Conservation (phyloP, 2,113 vertebrate species). For the Myotis brandtii region DNA sequence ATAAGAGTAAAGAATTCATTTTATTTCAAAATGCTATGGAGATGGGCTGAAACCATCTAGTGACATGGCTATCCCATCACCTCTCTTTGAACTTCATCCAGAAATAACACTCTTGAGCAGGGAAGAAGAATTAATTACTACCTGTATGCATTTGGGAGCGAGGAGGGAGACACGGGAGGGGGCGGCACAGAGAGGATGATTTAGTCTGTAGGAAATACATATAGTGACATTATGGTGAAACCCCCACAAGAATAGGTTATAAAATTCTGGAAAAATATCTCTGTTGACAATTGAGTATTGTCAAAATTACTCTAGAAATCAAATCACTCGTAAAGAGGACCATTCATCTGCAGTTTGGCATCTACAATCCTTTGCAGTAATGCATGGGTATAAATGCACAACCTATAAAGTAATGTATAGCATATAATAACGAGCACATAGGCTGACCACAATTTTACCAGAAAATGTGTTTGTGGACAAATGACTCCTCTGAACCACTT, state of each 20-base stretch:
- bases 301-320: neutral
- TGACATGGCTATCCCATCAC: neutral
- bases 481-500: neutral
- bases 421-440: neutral
- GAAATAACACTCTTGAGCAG: neutral
- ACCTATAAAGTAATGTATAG: neutral
- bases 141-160: neutral
- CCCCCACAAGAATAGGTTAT: neutral
- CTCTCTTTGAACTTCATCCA: neutral
- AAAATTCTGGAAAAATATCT: neutral
- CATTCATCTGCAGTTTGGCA: neutral
- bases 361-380: neutral
- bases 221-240: neutral
- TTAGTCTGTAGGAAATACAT: neutral
- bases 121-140: neutral
- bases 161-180: neutral
- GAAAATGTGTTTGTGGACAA: neutral
- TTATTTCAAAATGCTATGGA: neutral
- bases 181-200: neutral
- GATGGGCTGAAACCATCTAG: neutral
- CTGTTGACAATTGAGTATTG: neutral
- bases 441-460: neutral
- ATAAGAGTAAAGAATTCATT: neutral
- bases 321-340: neutral
- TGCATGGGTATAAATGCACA: neutral